phyloP scores from a whole-genome alignment of 2,113 vertebrate species.

The Oxyruncus cristatus region DNA sequence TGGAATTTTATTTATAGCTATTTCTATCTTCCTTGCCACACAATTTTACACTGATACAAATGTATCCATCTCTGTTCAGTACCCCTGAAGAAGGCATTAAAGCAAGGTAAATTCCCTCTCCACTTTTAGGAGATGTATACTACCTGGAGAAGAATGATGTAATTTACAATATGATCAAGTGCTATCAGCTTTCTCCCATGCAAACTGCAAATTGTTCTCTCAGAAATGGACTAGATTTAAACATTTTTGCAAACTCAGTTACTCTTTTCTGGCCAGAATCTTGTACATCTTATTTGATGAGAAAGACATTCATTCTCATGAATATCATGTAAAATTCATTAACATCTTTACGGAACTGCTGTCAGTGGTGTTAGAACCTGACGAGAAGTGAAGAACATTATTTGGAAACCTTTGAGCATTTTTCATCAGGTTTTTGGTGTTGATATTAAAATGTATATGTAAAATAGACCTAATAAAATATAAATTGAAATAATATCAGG shows the following conservation, averaged over 20 bases:
- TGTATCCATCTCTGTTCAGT: neutral
- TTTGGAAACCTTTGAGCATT: neutral
- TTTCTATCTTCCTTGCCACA: neutral
- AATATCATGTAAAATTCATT: conserved; percentile 50
- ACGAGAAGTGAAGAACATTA: neutral
- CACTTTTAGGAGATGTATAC: neutral
- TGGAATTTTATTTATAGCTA: conserved; percentile 7
- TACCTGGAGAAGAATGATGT: neutral
- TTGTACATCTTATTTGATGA: neutral
- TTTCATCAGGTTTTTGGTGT: neutral
- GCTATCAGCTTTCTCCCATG: neutral
- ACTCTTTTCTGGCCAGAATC: neutral
- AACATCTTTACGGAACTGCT: conserved; percentile 11
- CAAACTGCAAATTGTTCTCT: neutral
- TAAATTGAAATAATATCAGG: neutral
- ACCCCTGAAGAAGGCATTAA: neutral
- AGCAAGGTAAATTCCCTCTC: neutral
- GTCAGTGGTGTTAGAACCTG: neutral
- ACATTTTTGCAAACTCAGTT: conserved; percentile 24
- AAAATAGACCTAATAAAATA: neutral
- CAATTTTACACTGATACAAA: neutral
- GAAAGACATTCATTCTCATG: neutral
- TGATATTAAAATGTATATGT: neutral
- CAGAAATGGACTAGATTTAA: neutral
- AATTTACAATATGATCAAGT: conserved; percentile 21